Evolutionary conservation across 2,888 invertebrate genomes (phyloP), one percentile per base, ranked within the genome.

Genomic region (Seladonia tumulorum): DNA sequence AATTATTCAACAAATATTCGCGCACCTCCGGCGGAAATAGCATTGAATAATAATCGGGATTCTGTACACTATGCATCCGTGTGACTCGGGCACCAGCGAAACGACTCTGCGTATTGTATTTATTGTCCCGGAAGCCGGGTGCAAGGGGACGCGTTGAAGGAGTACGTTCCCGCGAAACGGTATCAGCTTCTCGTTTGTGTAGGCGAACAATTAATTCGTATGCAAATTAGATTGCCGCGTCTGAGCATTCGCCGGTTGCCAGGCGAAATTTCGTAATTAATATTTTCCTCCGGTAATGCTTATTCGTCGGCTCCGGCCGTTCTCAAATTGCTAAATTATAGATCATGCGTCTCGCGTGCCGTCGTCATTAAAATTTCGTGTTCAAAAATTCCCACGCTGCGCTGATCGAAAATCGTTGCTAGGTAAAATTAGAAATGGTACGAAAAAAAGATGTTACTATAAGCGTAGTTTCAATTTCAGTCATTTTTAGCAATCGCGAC

Each of bases 1-100:
- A 84, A 83, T 79, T 79, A 84, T 79, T 83, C 83, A 71, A 63
- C 49, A 70, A 78, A 78, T 78, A 74, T 78, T 39, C 82, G n/a
- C 60, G 66, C 49, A 63, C 57, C 57, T 29, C n/a, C 70, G 42
- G 42, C 12, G 70, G 29, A 77, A 53, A n/a, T 70, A 42, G 39
- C 39, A n/a, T 29, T 42, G 83, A 75, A 74, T 84, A 84, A 84
- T 83, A 83, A 84, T 68, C n/a, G 47, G 42, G 35, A 12, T 68
- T 10, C 25, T 18, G 45, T 35, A 16, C 42, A 8, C 14, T 42
- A n/a, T 49, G n/a, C 42, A 45, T n/a, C 74, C 5, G 14, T 18
- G 22, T 10, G 25, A 16, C 25, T 49, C 42, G 18, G 3, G 5
- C 47, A 12, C 63, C 71, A 81, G 76, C 76, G 81, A 83, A 81